Base-by-base conservation (phyloP, 1,140 invertebrate genomes). In the Uloborus diversus region DNA sequence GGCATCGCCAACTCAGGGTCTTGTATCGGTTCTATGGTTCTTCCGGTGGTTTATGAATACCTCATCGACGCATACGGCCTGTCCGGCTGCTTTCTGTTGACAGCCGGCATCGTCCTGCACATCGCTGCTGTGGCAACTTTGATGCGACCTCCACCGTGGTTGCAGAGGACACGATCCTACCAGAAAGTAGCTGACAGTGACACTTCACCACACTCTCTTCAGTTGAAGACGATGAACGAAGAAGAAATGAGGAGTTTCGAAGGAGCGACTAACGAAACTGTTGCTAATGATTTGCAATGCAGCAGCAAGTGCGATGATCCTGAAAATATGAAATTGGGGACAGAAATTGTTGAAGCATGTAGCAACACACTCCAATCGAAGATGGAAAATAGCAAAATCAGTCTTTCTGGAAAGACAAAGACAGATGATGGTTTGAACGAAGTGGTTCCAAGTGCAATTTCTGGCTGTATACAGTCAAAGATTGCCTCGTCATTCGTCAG, bases 1-100 rank as follows among this genome's bases (percentile, higher is more conserved):
- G 94, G 94, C 0, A 90, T 96, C 20, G 95, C 94, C 82, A 94
- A 95, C 86, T 95, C 94, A 2, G 95, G 94, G 23, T 94, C 93
- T 82, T 93, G 94, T 1, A 88, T 96, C 53, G 94, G 93, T 0
- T 92, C 94, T 23, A 92, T 94, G 82, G 89, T 96, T 79, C 91
- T 96, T 71, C 93, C 93, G 0, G 93, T 95, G 23, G 86, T 96
- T 13, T 88, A 90, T 82, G 88, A 88, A 20, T 62, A 9, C 25
- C 71, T 83, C 33, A 57, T 83, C 27, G 32, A 51, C 20, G 53
- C 27, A 1, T 83, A 79, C 47, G 65, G 59, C 3, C 32, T 83
- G 14, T 42, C 69, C 20, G 85, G 86, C 0, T 83, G 84, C 14
- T 81, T 94, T 4, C 86, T 94, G 0, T 86, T 94, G 4, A 91